Base-by-base conservation (phyloP, 2,113 vertebrate genomes). In the Paraplagusia blochii region DNA sequence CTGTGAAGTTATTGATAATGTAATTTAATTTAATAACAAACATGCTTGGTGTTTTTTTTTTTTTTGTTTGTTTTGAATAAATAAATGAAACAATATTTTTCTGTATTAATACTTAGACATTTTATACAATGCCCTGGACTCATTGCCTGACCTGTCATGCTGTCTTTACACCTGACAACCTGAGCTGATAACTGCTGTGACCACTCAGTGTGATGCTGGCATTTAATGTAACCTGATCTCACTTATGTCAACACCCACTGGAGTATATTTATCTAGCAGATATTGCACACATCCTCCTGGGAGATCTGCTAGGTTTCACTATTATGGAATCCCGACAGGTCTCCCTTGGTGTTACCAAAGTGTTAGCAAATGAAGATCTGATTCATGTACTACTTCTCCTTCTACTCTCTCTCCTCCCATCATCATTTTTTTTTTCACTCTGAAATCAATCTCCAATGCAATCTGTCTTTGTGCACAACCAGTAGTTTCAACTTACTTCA, bases 361-460 rank as follows among this genome's bases (percentile, higher is more conserved):
- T 63, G 80, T 50, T 56, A 52, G 67, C 68, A 84, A 84, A 88
- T 82, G 50, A 82, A 80, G 75, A 67, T 83, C 55, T 72, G 76
- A 86, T 76, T 76, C 74, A 72, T 29, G 22, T 29, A 29, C 22
- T 29, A 29, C 22, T 77, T 77, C 57, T 69, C 40, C 65, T 68
- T 62, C 64, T 59, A 60, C 66, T 53, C 44, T 1, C 18, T 34
- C 11, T 7, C 7, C 33, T 34, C 11, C 8, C n/a, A 13, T 16
- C 44, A 4, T 4, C 18, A 9, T 18, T 34, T 53, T 40, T 34
- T 55, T 42, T 49, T 35, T 52, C 40, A 57, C 43, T 29, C 55
- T 14, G 15, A 53, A 53, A 49, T 76, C 73, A 64, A 72, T 78
- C 71, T 62, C 45, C 65, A 75, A 53, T 62, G 50, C 79, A 66